These are phyloP conservation scores for Amaurobius ferox DNA, from an alignment of 2,888 invertebrate species.

Conservation along the genomic window DNA sequence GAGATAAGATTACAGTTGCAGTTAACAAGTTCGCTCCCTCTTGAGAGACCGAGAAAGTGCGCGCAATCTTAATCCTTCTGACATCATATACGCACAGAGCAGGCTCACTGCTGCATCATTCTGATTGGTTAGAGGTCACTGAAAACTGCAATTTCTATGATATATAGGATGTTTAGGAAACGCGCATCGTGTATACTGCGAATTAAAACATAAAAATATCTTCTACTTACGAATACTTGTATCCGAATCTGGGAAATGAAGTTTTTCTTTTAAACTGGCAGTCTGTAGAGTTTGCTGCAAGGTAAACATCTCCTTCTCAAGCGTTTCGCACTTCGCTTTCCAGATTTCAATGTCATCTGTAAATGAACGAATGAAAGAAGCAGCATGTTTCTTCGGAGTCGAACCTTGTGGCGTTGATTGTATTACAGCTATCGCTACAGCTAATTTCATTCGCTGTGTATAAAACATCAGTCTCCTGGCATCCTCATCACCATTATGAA, in stretches of 20 bases:
- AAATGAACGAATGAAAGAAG: not conserved
- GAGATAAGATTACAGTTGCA: too few species aligned
- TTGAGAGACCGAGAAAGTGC: too few species aligned
- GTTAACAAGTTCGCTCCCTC: too few species aligned
- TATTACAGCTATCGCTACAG: constrained; percentile 36
- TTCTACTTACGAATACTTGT: not conserved
- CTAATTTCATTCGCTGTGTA: constrained; percentile 39
- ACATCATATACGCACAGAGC: too few species aligned
- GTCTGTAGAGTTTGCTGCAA: constrained; percentile 28
- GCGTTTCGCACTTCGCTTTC: constrained; percentile 22
- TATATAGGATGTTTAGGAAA: too few species aligned
- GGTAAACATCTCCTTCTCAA: constrained; percentile 23
- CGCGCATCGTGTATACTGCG: too few species aligned
- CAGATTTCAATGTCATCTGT: constrained; percentile 9
- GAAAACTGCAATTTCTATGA: too few species aligned
- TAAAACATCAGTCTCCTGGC: constrained; percentile 2
- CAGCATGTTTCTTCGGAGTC: constrained; percentile 18
- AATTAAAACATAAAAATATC: too few species aligned
- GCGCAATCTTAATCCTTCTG: too few species aligned
- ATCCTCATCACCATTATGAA: not conserved
- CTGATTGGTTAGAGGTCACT: too few species aligned
- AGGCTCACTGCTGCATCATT: too few species aligned
- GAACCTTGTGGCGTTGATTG: constrained; percentile 15
- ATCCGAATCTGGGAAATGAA: not conserved
- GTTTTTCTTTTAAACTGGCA: not conserved